phyloP scores from a whole-genome alignment of 2,797 vertebrate genomes.

The Adrianichthys oophorus region DNA sequence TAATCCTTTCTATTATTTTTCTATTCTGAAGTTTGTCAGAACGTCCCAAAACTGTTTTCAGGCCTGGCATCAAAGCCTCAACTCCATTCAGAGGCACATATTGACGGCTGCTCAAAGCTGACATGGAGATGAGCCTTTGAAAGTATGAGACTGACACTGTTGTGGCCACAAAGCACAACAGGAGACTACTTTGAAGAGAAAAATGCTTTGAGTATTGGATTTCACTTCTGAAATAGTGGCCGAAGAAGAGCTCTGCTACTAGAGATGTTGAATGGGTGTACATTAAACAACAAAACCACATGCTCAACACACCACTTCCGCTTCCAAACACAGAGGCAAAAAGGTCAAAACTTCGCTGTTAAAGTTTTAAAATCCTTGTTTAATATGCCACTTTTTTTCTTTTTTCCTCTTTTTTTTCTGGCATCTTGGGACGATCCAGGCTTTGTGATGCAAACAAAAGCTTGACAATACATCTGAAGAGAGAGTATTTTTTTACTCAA shows the following conservation, averaged over 20 bases:
- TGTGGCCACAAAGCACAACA: constrained; percentile 80
- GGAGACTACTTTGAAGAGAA: constrained; percentile 78
- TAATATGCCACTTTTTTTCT: constrained; percentile 5
- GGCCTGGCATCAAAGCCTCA: constrained; percentile 64
- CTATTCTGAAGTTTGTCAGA: constrained; percentile 46
- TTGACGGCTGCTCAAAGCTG: constrained; percentile 72
- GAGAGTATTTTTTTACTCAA: constrained; percentile 44
- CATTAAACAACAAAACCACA: constrained; percentile 50
- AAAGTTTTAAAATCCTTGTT: constrained; percentile 38
- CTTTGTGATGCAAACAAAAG: constrained; percentile 51
- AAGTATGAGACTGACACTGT: constrained; percentile 79
- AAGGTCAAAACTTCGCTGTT: constrained; percentile 34
- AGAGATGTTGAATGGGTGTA: constrained; percentile 59
- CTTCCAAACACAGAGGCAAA: constrained; percentile 39
- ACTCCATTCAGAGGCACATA: constrained; percentile 64
- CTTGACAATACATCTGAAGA: constrained; percentile 57
- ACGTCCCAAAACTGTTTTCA: constrained; percentile 65
- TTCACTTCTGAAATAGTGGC: constrained; percentile 70
- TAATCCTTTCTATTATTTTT: constrained; percentile 5
- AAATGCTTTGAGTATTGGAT: constrained; percentile 75
- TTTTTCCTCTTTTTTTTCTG: constrained; percentile 9
- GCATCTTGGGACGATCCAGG: constrained; percentile 34
- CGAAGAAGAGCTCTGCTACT: constrained; percentile 55
- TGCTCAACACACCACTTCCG: constrained; percentile 28
- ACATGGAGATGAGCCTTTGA: constrained; percentile 73